Evolutionary conservation across 2,888 invertebrate species (phyloP), one percentile per base, ranked within the genome.

Genomic region (Xylota sylvarum): DNA sequence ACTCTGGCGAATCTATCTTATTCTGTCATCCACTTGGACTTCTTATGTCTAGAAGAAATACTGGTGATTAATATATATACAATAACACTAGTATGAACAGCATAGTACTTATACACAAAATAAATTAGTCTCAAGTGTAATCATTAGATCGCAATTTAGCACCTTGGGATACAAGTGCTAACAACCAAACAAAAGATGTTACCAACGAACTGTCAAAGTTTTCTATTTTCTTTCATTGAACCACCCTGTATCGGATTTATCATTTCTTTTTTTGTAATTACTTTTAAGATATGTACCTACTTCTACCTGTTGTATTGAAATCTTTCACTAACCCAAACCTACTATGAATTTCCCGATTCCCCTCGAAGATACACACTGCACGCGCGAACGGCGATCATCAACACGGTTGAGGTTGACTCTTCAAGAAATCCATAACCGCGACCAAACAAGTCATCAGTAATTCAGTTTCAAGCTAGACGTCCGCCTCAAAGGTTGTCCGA

Each of bases 401-500:
- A 52, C 46, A 23, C 78, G 17, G 5, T 62, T 74, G 62, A 27
- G 27, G 6, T 69, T 69, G 62, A 30, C 56, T 70, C 69, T 78
- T n/a, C 10, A 72, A 67, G 72, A 72, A 72, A 72, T 56, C 58
- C 56, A 65, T 65, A 76, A 58, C 84, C 64, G 64, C 69, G 64
- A 65, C 64, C 70, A 58, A 76, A 48, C 70, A 43, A 60, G 55
- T 72, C 85, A 74, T 62, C 74, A 73, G 10, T 23, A 60, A 69
- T 88, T 89, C 90, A 91, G 91, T 91, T 89, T 88, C 85, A 86
- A 87, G 88, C 88, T 89, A 89, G 88, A 88, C 90, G 90, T 91
- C 89, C 90, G 90, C 91, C 90, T 90, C 90, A 90, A 91, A 92
- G 92, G 91, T 92, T 91, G 91, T 89, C 76, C 69, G 35, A 74